phyloP scores from a whole-genome alignment of 2,113 vertebrate genomes.

The Vireo altiloquus region DNA sequence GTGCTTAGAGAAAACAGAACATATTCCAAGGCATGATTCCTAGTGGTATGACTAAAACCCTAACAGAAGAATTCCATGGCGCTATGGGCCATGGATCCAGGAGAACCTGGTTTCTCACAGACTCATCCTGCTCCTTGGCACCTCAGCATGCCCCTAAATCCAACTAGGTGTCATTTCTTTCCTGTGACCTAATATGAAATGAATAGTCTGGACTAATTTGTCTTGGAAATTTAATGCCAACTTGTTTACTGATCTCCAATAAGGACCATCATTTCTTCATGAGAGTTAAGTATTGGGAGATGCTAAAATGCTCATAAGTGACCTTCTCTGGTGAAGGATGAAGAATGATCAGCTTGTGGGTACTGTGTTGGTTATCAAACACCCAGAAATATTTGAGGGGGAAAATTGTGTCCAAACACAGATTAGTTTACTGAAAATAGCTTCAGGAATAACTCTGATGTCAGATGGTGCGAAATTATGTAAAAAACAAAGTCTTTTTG shows the following conservation, averaged over 20 bases:
- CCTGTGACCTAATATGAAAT: neutral
- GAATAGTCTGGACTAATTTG: neutral
- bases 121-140: neutral
- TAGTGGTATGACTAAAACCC: neutral
- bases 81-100: neutral
- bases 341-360: neutral
- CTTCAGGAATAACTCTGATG: neutral
- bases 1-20: neutral
- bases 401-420: neutral
- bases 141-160: neutral
- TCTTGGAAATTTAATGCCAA: neutral
- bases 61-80: neutral
- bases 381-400: neutral
- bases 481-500: neutral
- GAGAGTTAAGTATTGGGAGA: neutral
- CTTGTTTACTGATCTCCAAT: neutral
- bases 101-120: neutral
- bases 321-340: neutral
- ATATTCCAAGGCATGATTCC: neutral
- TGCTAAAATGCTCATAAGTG: neutral
- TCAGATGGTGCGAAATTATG: neutral
- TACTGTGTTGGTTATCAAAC: neutral
- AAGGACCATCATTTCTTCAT: neutral
- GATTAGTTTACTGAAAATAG: slow-evolving; percentile 33
- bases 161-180: neutral